Percentiles rank a stretch among this genome's conserved stretches.
phyloP scores from a whole-genome alignment of 2,888 invertebrate species.

The Andrena bicolor region DNA sequence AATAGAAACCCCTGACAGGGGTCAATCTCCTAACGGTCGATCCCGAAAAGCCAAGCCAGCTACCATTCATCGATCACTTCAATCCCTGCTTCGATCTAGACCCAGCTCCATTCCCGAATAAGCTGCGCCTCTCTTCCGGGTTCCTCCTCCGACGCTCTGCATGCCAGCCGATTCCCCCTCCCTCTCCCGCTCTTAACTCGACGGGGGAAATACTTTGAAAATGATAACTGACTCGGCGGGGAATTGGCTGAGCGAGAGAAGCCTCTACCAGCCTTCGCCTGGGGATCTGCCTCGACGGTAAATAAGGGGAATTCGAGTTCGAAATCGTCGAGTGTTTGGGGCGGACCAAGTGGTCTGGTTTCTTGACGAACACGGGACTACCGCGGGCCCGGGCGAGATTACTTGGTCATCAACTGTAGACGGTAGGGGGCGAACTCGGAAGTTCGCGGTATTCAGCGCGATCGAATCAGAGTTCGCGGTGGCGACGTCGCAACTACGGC shows the following conservation, averaged over 20 bases:
- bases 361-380: conserved; percentile 22
- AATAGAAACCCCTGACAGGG: conserved; percentile 80
- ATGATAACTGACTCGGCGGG: conserved; percentile 47
- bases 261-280: background rate
- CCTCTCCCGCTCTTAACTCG: conserved; percentile 13
- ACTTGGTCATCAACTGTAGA: conserved; percentile 36
- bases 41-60: conserved; percentile 73
- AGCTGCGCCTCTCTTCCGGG: conserved; percentile 53
- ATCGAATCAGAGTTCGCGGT: conserved; percentile 42
- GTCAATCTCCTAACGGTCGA: conserved; percentile 79
- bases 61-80: conserved; percentile 75
- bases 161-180: conserved; percentile 26
- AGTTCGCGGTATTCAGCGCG: conserved; percentile 45
- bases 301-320: conserved; percentile 28
- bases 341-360: background rate
- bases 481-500: conserved; percentile 36
- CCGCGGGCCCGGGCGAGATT: conserved; percentile 34
- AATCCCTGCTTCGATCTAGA: conserved; percentile 66
- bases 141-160: conserved; percentile 55
- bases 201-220: conserved; percentile 37
- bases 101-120: conserved; percentile 69
- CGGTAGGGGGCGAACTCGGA: background rate
- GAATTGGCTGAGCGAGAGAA: conserved; percentile 3
- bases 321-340: background rate
- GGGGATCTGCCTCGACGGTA: conserved; percentile 28